Evolutionary conservation across 2,888 invertebrate species (phyloP).

Genomic region (Clunio marinus): DNA sequence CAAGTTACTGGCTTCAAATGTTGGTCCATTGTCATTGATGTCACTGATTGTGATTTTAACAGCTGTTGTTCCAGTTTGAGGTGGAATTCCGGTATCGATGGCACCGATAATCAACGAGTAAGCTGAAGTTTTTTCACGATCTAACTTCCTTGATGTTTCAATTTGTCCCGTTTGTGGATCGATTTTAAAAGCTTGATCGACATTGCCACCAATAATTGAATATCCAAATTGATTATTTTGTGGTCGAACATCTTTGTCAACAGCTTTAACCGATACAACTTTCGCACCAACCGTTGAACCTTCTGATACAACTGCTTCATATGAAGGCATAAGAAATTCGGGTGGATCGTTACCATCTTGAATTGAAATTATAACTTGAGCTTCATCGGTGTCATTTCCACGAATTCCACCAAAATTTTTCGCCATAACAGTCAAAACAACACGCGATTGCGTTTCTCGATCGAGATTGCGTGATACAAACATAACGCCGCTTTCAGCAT

Average conservation of each 20-base stretch:
- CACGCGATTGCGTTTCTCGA: conserved; percentile 82
- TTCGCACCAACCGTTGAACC: conserved; percentile 69
- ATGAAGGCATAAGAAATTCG: conserved; percentile 74
- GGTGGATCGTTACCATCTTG: conserved; percentile 97
- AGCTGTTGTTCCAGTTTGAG: conserved; percentile 85
- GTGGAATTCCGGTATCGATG: conserved; percentile 82
- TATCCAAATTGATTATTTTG: conserved; percentile 91
- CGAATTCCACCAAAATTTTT: conserved; percentile 91
- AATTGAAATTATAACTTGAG: conserved; percentile 87
- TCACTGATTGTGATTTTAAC: conserved; percentile 77
- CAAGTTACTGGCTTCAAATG: conserved; percentile 67
- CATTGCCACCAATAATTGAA: conserved; percentile 80
- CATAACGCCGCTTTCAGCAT: conserved; percentile 77
- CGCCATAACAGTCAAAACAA: conserved; percentile 85
- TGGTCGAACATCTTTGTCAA: conserved; percentile 85
- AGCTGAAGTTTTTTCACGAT: conserved; percentile 71
- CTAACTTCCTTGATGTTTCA: conserved; percentile 69
- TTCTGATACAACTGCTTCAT: conserved; percentile 78
- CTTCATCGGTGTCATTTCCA: conserved; percentile 93
- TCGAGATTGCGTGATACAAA: conserved; percentile 77
- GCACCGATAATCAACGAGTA: conserved; percentile 80
- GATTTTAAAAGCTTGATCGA: conserved; percentile 78
- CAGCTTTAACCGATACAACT: conserved; percentile 74
- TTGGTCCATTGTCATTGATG: conserved; percentile 90
- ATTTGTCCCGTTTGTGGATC: conserved; percentile 82